Base-by-base conservation (phyloP, 1,140 invertebrate species). In the Caenorhabditis briggsae region DNA sequence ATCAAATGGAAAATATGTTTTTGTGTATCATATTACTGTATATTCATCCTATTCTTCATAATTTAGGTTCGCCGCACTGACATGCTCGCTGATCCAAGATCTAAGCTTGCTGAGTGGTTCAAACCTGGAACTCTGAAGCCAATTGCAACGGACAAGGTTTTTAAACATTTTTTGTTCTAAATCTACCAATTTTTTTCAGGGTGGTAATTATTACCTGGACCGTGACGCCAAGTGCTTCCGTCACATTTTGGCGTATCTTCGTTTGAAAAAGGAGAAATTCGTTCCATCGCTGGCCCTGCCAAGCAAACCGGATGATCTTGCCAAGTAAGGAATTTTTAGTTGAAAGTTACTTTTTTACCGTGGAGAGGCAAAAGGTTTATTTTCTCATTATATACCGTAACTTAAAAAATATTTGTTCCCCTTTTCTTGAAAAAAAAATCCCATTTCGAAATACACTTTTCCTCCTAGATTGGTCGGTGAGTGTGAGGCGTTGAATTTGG, bases 301-400 rank as follows among this genome's bases (percentile, higher is more conserved):
- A n/a, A 90, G 90, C 50, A 90, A 92, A 41, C 91, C 91, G 9
- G 91, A 92, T 82, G 91, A 92, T 70, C 86, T 92, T 18, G 91
- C 91, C 16, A 92, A 92, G 91, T 91, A 58, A 64, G 85, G n/a
- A n/a, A n/a, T n/a, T n/a, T n/a, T n/a, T n/a, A n/a, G n/a, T n/a
- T n/a, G n/a, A n/a, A n/a, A n/a, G n/a, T n/a, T n/a, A n/a, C n/a
- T n/a, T n/a, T n/a, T n/a, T n/a, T n/a, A n/a, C n/a, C n/a, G n/a
- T n/a, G n/a, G n/a, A n/a, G n/a, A n/a, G n/a, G n/a, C n/a, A n/a
- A n/a, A n/a, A n/a, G n/a, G n/a, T n/a, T n/a, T n/a, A n/a, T n/a
- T n/a, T n/a, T n/a, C n/a, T n/a, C n/a, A n/a, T n/a, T n/a, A n/a
- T n/a, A n/a, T n/a, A n/a, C n/a, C n/a, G n/a, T n/a, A n/a, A n/a